These are phyloP conservation scores for rat (Rattus norvegicus) DNA, from an alignment of 2,113 vertebrate genomes.

Conservation along the genomic window DNA sequence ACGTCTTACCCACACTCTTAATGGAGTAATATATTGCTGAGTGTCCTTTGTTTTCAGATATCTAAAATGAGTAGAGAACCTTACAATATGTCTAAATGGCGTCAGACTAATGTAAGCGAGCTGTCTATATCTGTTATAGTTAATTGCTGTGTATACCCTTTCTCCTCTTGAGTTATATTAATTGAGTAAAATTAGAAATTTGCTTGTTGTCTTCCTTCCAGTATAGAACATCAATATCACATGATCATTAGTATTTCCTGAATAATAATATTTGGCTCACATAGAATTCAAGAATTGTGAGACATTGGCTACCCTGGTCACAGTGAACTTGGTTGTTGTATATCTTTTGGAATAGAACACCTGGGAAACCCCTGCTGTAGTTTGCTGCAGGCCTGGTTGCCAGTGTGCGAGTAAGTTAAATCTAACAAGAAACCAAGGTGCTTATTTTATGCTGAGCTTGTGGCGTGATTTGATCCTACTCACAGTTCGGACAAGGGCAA, in stretches of 20 bases:
- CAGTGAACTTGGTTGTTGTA: neutral
- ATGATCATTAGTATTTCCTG: constrained; percentile 18
- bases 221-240: neutral
- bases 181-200: neutral
- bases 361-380: neutral
- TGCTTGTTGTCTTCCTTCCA: neutral
- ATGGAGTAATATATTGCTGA: neutral
- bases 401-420: constrained; percentile 29
- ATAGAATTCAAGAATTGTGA: constrained; percentile 22
- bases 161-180: neutral
- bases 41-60: neutral
- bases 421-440: constrained; percentile 38
- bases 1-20: neutral
- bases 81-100: neutral
- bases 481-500: constrained; percentile 63
- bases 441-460: constrained; percentile 68
- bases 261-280: constrained; percentile 1
- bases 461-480: constrained; percentile 57
- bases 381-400: neutral
- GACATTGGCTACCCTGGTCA: neutral
- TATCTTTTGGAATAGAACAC: constrained; percentile 29
- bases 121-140: neutral
- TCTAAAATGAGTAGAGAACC: neutral
- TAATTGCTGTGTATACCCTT: neutral
- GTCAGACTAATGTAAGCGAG: neutral